Evolutionary conservation across 2,888 invertebrate genomes (phyloP), one percentile per base, ranked within the genome.

Genomic region (Drosophila villosipedis): DNA sequence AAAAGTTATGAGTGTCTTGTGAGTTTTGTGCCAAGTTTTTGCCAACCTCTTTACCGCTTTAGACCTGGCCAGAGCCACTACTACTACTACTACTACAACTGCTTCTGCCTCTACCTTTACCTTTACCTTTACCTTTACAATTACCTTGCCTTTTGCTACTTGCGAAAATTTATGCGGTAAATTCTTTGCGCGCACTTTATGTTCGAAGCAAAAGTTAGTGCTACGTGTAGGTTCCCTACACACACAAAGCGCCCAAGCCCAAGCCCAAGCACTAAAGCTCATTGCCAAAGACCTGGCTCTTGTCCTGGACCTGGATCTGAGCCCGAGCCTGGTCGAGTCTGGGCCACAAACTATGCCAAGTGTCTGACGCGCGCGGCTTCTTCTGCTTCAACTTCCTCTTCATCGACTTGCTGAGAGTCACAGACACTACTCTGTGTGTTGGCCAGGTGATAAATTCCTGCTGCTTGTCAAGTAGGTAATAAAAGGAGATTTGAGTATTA

Each of bases 171-270:
- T 88, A 88, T 88, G 87, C 87, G 87, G 87, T 88, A 88, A 88
- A 88, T 88, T 88, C 87, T 89, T 88, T 77, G 87, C 84, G 82
- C 91, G 90, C 90, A 87, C 89, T 87, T 87, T 87, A 87, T 84
- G 89, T 90, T 88, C 91, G 91, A 88, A 88, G 84, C 89, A 82
- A 88, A 88, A 88, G 87, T 88, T 88, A 88, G 89, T 85, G 90
- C 89, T 90, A 88, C 89, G 87, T 90, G 91, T 82, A 85, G 79
- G 74, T 70, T 75, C 60, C 57, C 14, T 14, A 14, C 22, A 33
- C 19, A 28, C 55, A 28, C 28, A 33, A 22, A 60, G 33, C 63
- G 19, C 25, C 50, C 47, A 55, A 31, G 30, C 14, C 19, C 35
- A 55, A 54, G 60, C 43, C 25, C 30, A 47, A 43, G 52, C 63